A percentile compares a stretch with the other conserved stretches of the same genome.
These are phyloP conservation scores for Physocephala rufipes DNA, from an alignment of 2,888 invertebrate species.

Conservation along the genomic window DNA sequence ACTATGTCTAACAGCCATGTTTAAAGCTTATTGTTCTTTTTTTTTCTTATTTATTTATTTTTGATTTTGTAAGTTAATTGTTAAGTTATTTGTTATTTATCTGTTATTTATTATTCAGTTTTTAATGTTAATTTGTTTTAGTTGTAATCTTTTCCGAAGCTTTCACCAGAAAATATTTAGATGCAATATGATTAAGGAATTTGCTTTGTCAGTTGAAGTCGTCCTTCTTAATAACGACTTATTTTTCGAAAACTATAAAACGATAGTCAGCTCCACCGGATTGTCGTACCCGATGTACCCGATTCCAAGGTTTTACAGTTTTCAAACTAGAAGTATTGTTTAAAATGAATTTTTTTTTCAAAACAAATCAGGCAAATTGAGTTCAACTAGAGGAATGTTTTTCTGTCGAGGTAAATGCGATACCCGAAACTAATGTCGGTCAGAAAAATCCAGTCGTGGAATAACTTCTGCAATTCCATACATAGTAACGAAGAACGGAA, in stretches of 20 bases:
- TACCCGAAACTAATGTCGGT: conserved; percentile 3
- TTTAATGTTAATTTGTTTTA: not conserved
- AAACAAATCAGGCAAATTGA: conserved; percentile 7
- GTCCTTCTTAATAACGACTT: not conserved
- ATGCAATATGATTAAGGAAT: conserved; percentile 5
- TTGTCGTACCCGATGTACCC: not conserved
- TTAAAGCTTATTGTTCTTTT: not conserved
- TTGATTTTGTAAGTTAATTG: not conserved
- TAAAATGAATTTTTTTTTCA: not conserved
- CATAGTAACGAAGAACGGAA: not conserved
- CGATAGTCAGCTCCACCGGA: not conserved
- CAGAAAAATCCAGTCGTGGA: conserved; percentile 9
- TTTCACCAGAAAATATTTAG: conserved; percentile 7
- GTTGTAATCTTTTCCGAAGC: not conserved
- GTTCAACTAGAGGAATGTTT: conserved; percentile 4
- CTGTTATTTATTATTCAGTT: not conserved
- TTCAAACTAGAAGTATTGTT: not conserved
- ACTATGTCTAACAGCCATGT: conserved; percentile 8
- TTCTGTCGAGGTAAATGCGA: not conserved
- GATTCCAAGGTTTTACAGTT: conserved; percentile 3
- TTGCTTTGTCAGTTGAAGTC: not conserved
- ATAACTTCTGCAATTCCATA: conserved; percentile 17
- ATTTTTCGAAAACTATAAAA: not conserved
- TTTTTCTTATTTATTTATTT: too few relatives aligned
- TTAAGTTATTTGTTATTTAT: not conserved